A percentile compares a stretch with the other conserved stretches of the same genome.
Conservation (phyloP, 1,140 invertebrate species). For the Cryptotermes secundus region DNA sequence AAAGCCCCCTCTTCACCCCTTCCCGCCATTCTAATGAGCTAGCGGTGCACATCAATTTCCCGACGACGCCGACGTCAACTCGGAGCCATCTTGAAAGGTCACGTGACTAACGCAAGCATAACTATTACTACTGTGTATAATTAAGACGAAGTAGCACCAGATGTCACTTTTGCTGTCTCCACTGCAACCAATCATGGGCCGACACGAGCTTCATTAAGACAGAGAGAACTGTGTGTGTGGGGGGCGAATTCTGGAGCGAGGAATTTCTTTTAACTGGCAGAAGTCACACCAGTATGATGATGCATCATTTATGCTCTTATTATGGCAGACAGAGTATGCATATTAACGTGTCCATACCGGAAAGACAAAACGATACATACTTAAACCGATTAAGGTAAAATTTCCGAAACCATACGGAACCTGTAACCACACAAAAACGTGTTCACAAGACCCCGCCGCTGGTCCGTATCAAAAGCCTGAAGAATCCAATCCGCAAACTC, state of each 20-base stretch:
- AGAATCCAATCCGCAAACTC: no score
- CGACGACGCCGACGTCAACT: conserved; percentile 4
- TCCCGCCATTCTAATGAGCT: background rate
- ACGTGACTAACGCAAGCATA: background rate
- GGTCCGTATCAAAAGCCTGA: no score
- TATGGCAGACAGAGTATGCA: background rate
- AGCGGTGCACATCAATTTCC: background rate
- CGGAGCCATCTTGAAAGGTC: background rate
- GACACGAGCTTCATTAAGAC: background rate
- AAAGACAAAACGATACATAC: no score
- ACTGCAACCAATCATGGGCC: background rate
- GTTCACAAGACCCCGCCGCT: no score
- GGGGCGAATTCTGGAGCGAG: background rate
- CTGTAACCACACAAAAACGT: no score
- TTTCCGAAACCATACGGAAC: no score
- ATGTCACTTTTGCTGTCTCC: conserved; percentile 15
- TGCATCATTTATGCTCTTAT: background rate
- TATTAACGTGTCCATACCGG: no score
- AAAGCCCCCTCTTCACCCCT: background rate
- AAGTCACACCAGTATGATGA: background rate
- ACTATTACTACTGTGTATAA: background rate
- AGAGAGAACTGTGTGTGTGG: no score
- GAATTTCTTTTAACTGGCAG: background rate
- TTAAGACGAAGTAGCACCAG: background rate
- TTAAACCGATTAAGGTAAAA: no score